phyloP scores from a whole-genome alignment of 2,797 vertebrate genomes.

The Myotis daubentonii region DNA sequence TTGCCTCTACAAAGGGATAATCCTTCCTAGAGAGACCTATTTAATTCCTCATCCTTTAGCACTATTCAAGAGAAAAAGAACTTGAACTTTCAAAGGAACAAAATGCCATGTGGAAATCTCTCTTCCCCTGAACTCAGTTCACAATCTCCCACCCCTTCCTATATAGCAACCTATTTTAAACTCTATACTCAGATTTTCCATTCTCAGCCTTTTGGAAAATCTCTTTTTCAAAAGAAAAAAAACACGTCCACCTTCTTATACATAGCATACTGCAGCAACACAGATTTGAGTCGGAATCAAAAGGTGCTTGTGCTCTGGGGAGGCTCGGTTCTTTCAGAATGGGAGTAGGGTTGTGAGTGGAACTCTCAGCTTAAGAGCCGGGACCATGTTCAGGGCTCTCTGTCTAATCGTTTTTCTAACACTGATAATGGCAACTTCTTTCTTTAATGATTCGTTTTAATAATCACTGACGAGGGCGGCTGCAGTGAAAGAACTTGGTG shows the following conservation, averaged over 20 bases:
- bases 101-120: neutral
- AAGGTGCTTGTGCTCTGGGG: neutral
- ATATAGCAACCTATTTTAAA: neutral
- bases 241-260: neutral
- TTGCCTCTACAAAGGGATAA: neutral
- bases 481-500: no score
- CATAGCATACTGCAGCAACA: neutral
- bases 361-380: accelerated
- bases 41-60: neutral
- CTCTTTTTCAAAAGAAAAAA: neutral
- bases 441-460: neutral
- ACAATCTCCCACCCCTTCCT: neutral
- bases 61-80: neutral
- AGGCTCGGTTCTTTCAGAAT: neutral
- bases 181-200: neutral
- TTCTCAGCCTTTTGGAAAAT: neutral
- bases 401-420: neutral
- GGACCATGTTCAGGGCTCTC: neutral
- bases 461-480: neutral
- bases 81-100: conserved; percentile 7
- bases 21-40: neutral
- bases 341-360: neutral
- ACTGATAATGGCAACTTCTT: neutral
- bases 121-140: neutral
- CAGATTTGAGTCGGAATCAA: neutral